Evolutionary conservation across 2,888 invertebrate species (phyloP), one percentile per base, ranked within the genome.

Genomic region (Drosophila paramelanica): DNA sequence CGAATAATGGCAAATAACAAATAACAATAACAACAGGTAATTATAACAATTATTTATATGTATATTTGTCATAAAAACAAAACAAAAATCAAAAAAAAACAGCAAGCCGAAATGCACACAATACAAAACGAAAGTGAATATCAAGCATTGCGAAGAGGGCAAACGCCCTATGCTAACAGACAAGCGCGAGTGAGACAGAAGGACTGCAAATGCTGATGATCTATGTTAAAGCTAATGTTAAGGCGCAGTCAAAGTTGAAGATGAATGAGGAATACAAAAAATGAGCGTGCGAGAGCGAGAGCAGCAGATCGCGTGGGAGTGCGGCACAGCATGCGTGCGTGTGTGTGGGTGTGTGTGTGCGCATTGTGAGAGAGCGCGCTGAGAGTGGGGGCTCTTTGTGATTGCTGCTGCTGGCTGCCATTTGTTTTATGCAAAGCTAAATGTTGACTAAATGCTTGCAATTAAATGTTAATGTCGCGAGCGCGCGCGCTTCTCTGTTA

Each of bases 341-440:
- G 14, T 17, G 5, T 17, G 10, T 31, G n/a, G 25, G 10, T 47
- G 41, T 45, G 45, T n/a, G 31, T 49, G 41, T 20, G 45, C 4
- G 23, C 23, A 25, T 14, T 31, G 31, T 20, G 23, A 33, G 27
- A 25, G 43, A 23, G 45, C n/a, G 52, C n/a, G 55, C 13, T 36
- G 45, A 41, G 57, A 57, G 39, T 31, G 36, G 50, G 41, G 41
- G 43, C 36, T 47, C 42, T 50, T 23, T 55, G 56, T 10, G 27
- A 43, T 14, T 43, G 66, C 38, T 45, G 66, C 38, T 45, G 45
- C 27, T 41, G 55, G 58, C 36, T 79, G 69, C 64, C 67, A 73
- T 82, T 88, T 83, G 85, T 83, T 89, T 84, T 89, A 84, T 84
- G 83, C 89, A 84, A 83, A 84, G 64, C 67, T 89, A 84, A 84